phyloP scores from a whole-genome alignment of 2,113 vertebrate genomes.

The Perca schrenkii region DNA sequence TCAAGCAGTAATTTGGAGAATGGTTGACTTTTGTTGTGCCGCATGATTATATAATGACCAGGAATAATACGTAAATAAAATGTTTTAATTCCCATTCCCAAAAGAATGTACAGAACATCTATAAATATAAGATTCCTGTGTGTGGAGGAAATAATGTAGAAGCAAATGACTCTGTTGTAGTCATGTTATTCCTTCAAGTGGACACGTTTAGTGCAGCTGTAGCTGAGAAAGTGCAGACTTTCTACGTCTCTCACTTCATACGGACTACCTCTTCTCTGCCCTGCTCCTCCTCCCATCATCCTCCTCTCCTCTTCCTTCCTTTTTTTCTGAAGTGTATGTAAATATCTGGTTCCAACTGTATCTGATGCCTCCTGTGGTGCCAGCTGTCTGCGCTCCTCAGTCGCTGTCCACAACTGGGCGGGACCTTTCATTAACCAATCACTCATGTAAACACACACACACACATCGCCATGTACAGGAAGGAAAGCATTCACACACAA shows the following conservation, averaged over 20 bases:
- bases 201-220: conserved; percentile 14
- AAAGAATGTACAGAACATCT: too few species aligned
- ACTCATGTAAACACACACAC: not conserved
- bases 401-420: not conserved
- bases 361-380: conserved; percentile 18
- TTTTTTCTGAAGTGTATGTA: too few species aligned
- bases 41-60: not conserved
- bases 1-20: too few species aligned
- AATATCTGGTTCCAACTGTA: not conserved
- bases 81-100: too few species aligned
- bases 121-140: too few species aligned
- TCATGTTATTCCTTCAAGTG: too few species aligned
- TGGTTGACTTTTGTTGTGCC: not conserved
- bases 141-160: not conserved
- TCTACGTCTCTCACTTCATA: not conserved
- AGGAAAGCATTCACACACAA: too few species aligned
- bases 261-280: not conserved
- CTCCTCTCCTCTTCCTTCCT: conserved; percentile 14
- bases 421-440: not conserved
- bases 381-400: conserved; percentile 44
- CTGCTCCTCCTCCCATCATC: not conserved
- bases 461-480: not conserved
- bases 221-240: not conserved
- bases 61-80: too few species aligned
- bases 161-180: not conserved